Evolutionary conservation across 2,797 vertebrate species (phyloP), one percentile per base, ranked within the genome.

Genomic region (Apogon talboti): DNA sequence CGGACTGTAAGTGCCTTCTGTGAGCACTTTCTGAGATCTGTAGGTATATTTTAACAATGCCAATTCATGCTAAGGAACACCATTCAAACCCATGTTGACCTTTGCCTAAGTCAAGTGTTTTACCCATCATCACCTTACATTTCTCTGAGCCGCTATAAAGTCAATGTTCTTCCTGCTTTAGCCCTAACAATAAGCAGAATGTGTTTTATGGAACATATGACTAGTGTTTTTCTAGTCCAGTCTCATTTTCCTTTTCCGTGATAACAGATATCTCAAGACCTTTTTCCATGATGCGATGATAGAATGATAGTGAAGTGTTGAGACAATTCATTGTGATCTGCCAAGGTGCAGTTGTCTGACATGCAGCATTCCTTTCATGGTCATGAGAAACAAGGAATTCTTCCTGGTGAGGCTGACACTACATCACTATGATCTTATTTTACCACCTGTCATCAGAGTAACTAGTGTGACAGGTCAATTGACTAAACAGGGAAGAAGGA

Each of bases 401-500:
- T 83, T 76, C 69, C 75, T 73, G 57, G 45, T 78, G 28, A 40
- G 16, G 16, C 9, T 51, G 35, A 65, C 7, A 30, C 9, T 42
- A 14, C 35, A 42, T 52, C 21, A 54, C 16, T 21, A 19, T 13
- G 9, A 59, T 55, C 45, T 74, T 14, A 53, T 28, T 50, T 13
- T 45, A 14, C 1, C 4, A 7, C 35, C 30, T 59, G 3, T 56
- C 24, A 28, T 28, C 0, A 18, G 47, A 24, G 14, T 62, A 71
- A 84, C 82, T 61, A 40, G 70, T 63, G 13, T 14, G 72, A 66
- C 83, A 50, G 55, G 80, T 87, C 72, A 30, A 59, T 66, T 51
- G 10, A 11, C 41, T 24, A 56, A 69, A 77, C 49, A 58, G 82
- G 85, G 76, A 88, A 89, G 77, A 40, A 81, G 73, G 54, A 85